phyloP scores from a whole-genome alignment of 2,797 vertebrate species.

The Arrhamphus sclerolepis region DNA sequence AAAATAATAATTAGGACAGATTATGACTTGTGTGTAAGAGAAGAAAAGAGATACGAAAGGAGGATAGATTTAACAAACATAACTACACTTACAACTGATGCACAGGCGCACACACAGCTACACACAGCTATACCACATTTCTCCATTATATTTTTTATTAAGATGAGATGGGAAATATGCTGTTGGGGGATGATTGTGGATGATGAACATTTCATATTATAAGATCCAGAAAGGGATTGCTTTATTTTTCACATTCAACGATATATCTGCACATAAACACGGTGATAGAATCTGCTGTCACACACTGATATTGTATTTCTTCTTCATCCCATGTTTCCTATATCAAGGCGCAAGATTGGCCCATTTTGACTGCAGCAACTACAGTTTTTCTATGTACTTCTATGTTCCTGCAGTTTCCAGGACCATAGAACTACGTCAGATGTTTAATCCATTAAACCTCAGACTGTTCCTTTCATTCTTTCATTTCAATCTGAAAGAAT shows the following conservation, averaged over 20 bases:
- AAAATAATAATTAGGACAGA: conserved; percentile 52
- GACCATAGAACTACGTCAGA: too few species aligned
- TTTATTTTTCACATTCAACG: too few species aligned
- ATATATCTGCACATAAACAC: too few species aligned
- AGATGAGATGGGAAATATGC: conserved; percentile 78
- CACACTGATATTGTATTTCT: conserved; percentile 67
- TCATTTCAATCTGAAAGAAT: too few species aligned
- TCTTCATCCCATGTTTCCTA: conserved; percentile 35
- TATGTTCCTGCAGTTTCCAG: too few species aligned
- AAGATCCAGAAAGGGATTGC: too few species aligned
- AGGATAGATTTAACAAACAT: conserved; percentile 13
- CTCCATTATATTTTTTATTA: conserved; percentile 77
- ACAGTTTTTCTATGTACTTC: too few species aligned
- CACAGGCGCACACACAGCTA: neutral
- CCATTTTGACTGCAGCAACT: too few species aligned
- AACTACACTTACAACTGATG: conserved; percentile 20
- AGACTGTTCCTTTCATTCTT: too few species aligned
- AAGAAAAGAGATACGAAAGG: conserved; percentile 13
- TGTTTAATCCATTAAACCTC: too few species aligned
- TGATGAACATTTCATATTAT: too few species aligned
- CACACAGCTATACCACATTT: conserved; percentile 28
- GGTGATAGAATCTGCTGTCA: too few species aligned
- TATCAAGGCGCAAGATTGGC: conserved; percentile 39
- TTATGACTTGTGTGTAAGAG: conserved; percentile 25
- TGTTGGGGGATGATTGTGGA: conserved; percentile 50